Evolutionary conservation across 1,140 invertebrate species (phyloP), one percentile per base, ranked within the genome.

Genomic region (Lasioglossum baleicum): DNA sequence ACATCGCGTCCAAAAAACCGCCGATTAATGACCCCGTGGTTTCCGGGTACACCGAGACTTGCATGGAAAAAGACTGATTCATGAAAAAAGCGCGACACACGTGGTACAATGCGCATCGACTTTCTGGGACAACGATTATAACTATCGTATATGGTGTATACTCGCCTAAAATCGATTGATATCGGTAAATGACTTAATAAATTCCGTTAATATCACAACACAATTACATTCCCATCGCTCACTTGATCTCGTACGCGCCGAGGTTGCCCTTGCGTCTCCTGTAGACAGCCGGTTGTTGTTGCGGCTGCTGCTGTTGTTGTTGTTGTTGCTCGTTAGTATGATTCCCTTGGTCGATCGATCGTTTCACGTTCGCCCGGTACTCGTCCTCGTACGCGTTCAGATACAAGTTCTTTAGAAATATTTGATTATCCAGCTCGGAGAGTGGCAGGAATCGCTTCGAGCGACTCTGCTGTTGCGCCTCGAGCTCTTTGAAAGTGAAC

Each of bases 201-300:
- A 92, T 91, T 91, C 90, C 90, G 90, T 80, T 92, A 90, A 90
- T 92, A 93, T 92, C 92, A 92, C 92, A 92, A 92, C 91, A 91
- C 90, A 71, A 64, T 72, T 48, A 22, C 22, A 90, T 90, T 87
- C 88, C 89, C 17, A 58, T 8, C 89, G 88, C 83, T 89, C 85
- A 90, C 85, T 92, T 89, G 87, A 89, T 88, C 84, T 90, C 86
- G 83, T 87, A 87, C 75, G 84, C 85, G 80, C 83, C 88, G 83
- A 90, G 90, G 81, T 88, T 89, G 10, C 89, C 86, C 64, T 88
- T 88, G 81, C 89, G 88, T 64, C 88, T 83, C 68, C 80, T 48
- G 44, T 48, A 48, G 44, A 48, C 44, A 11, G 44, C 44, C 10
- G 44, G 44, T 11, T 48, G 44, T 10, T 48, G 44, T 13, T 48